Evolutionary conservation across 2,888 invertebrate species (phyloP).

Genomic region (Muschampia plurimacula): DNA sequence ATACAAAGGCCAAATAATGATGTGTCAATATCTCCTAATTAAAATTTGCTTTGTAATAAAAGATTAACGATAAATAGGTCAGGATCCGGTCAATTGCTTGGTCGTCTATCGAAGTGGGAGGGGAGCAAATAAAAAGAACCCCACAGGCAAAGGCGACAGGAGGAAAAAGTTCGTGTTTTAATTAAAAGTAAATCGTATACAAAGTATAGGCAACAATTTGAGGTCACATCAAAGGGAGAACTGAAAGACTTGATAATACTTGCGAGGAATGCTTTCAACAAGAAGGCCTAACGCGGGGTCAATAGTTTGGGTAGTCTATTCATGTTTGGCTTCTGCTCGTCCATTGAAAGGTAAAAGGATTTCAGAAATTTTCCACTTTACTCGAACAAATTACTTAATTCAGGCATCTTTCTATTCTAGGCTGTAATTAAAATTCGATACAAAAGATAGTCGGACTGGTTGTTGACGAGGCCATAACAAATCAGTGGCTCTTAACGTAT

Average conservation of each 20-base stretch:
- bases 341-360: constrained; percentile 9
- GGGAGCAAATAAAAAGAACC: constrained; percentile 64
- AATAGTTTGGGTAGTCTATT: constrained; percentile 30
- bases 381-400: constrained; percentile 3
- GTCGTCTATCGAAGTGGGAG: constrained; percentile 54
- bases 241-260: constrained; percentile 32
- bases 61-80: constrained; percentile 42
- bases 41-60: constrained; percentile 11
- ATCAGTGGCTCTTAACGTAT: too few species aligned
- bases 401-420: neutral
- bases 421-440: too few species aligned
- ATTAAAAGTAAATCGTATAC: constrained; percentile 72
- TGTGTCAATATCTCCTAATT: constrained; percentile 8
- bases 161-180: constrained; percentile 64
- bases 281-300: constrained; percentile 19
- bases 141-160: constrained; percentile 55
- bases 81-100: constrained; percentile 59
- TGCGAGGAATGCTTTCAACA: constrained; percentile 7
- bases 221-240: constrained; percentile 21
- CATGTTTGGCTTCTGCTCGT: constrained; percentile 10
- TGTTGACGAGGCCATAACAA: too few species aligned
- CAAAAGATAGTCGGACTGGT: too few species aligned
- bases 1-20: neutral
- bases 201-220: constrained; percentile 39
- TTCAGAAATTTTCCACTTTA: constrained; percentile 14